Evolutionary conservation across 2,797 vertebrate species (phyloP).

Genomic region (Tiaroga cobitis): DNA sequence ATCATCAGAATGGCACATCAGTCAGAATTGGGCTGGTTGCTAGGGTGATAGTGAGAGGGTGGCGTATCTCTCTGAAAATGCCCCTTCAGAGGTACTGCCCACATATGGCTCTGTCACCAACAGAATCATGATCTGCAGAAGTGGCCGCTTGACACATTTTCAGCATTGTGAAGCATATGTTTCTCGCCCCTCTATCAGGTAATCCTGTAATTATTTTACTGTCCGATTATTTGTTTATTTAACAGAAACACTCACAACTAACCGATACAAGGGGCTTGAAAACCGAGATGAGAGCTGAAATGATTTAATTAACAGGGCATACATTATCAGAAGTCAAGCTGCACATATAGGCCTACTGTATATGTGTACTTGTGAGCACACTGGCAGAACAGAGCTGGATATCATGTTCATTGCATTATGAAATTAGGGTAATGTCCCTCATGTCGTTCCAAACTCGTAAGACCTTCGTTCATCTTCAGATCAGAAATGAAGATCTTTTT

Average conservation of each 20-base stretch:
- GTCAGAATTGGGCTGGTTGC: constrained; percentile 71
- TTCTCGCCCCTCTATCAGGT: constrained; percentile 35
- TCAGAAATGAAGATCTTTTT: too few species aligned
- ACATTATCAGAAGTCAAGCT: not conserved
- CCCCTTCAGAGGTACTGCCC: constrained; percentile 70
- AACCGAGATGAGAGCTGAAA: constrained; percentile 27
- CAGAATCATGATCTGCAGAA: constrained; percentile 65
- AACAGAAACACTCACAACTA: constrained; percentile 48
- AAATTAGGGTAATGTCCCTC: not conserved
- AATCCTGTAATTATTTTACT: constrained; percentile 63
- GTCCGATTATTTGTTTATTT: constrained; percentile 67
- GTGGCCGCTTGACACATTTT: constrained; percentile 68
- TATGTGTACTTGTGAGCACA: not conserved
- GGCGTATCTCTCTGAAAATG: constrained; percentile 62
- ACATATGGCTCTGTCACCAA: constrained; percentile 67
- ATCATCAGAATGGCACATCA: constrained; percentile 64
- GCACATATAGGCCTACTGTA: constrained; percentile 10
- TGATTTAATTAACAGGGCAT: not conserved
- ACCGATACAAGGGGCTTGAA: constrained; percentile 54
- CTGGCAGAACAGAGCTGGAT: not conserved
- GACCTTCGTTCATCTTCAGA: too few species aligned
- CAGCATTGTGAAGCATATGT: constrained; percentile 41
- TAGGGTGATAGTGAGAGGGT: constrained; percentile 69
- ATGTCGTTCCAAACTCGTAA: too few species aligned
- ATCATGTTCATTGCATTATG: not conserved